phyloP scores from a whole-genome alignment of 2,113 vertebrate genomes.

The Orcinus orca region DNA sequence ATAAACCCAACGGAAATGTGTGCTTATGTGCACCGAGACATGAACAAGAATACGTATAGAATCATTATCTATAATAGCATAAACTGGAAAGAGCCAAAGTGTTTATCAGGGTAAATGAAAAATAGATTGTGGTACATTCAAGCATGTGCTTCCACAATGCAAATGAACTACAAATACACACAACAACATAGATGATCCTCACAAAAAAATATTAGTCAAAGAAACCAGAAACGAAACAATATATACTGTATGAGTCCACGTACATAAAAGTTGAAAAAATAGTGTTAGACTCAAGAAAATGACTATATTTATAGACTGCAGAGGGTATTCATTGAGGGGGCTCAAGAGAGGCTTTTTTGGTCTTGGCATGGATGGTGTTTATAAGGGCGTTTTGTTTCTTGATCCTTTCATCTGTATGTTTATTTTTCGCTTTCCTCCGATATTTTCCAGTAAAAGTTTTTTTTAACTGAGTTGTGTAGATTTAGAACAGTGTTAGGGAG shows the following conservation, averaged over 20 bases:
- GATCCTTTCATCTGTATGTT: not conserved
- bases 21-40: not conserved
- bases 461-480: not conserved
- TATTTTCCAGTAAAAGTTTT: not conserved
- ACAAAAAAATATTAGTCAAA: not conserved
- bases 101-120: not conserved
- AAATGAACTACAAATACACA: not conserved
- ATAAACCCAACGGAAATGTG: not conserved
- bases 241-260: not conserved
- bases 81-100: not conserved
- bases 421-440: not conserved
- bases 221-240: not conserved
- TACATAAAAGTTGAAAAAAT: not conserved
- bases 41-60: not conserved
- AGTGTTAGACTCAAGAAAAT: not conserved
- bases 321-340: not conserved
- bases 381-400: not conserved
- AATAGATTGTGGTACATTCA: not conserved
- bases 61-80: not conserved
- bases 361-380: not conserved
- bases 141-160: not conserved
- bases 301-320: not conserved
- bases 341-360: not conserved
- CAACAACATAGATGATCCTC: not conserved
- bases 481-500: not conserved